These are phyloP conservation scores for Chionomys nivalis DNA, from an alignment of 2,113 vertebrate genomes.

Conservation along the genomic window DNA sequence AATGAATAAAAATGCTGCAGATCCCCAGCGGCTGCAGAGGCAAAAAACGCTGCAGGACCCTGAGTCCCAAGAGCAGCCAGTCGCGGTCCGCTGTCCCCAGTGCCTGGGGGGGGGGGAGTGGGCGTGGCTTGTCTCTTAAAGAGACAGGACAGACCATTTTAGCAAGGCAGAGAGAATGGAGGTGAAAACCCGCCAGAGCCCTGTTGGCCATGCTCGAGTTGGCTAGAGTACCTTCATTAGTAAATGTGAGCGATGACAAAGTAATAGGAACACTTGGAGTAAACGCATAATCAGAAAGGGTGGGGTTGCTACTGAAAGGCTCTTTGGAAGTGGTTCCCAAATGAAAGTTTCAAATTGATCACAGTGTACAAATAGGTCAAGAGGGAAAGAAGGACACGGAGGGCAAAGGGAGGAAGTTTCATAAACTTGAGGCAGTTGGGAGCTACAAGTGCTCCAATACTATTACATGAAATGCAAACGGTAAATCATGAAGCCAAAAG, in stretches of 20 bases:
- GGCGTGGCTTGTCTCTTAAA: too few species aligned
- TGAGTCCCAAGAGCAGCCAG: too few species aligned
- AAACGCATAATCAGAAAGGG: slow-evolving; percentile 11
- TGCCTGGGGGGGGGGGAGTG: too few species aligned
- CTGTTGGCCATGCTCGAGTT: background rate
- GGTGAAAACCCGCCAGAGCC: background rate
- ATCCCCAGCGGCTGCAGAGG: too few species aligned
- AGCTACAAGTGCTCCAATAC: background rate
- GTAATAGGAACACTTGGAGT: slow-evolving; percentile 29
- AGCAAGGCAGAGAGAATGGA: background rate
- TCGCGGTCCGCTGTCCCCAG: too few species aligned
- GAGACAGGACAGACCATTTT: background rate
- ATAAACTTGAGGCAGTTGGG: background rate
- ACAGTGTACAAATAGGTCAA: slow-evolving; percentile 25
- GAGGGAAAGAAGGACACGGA: background rate
- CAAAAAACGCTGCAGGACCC: too few species aligned
- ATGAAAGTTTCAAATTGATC: background rate
- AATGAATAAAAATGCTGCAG: too few species aligned
- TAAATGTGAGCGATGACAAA: slow-evolving; percentile 36
- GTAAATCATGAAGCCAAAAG: slow-evolving; percentile 45
- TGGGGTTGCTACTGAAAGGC: background rate
- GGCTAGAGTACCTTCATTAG: background rate
- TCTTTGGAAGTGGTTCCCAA: background rate
- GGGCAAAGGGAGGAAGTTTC: background rate
- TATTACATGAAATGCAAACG: background rate